Evolutionary conservation across 2,113 vertebrate genomes (phyloP).

Genomic region (Pollachius pollachius): DNA sequence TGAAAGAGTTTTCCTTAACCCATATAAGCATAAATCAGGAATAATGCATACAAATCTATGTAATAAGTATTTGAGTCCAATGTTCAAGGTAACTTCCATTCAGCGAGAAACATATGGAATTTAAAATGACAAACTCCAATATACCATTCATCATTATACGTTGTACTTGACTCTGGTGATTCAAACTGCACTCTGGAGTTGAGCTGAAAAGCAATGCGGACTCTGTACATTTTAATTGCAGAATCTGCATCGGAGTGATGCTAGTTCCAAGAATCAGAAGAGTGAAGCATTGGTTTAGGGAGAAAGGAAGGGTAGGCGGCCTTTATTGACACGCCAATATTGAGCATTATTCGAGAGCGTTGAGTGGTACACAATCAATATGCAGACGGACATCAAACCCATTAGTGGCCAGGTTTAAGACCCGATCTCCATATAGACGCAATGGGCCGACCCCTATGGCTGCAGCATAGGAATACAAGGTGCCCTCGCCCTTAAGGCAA

Average conservation of each 20-base stretch:
- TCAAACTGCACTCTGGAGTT: slow-evolving; percentile 24
- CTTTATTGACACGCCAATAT: slow-evolving; percentile 24
- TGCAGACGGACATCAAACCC: slow-evolving; percentile 24
- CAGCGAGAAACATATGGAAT: slow-evolving; percentile 7
- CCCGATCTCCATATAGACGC: slow-evolving; percentile 12
- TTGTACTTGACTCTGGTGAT: slow-evolving; percentile 15
- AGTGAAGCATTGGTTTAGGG: slow-evolving; percentile 26
- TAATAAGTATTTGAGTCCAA: neutral
- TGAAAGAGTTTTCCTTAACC: neutral
- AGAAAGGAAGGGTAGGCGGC: slow-evolving; percentile 2
- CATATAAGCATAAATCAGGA: neutral
- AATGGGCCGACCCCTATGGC: neutral
- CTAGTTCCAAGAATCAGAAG: slow-evolving; percentile 16
- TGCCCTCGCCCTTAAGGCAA: neutral
- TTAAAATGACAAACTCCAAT: slow-evolving; percentile 4
- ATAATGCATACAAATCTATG: neutral
- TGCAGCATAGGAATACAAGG: neutral
- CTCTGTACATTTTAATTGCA: slow-evolving; percentile 39
- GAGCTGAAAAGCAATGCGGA: slow-evolving; percentile 29
- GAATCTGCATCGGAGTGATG: slow-evolving; percentile 28
- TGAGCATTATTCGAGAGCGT: slow-evolving; percentile 9
- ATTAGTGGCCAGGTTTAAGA: slow-evolving; percentile 15
- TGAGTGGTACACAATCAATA: slow-evolving; percentile 28
- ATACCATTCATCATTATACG: slow-evolving; percentile 2
- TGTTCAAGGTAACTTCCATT: neutral